Evolutionary conservation across 53 echinoderm and acorn worm genomes (phyloP).

Genomic region (Hippasteria phrygiana): DNA sequence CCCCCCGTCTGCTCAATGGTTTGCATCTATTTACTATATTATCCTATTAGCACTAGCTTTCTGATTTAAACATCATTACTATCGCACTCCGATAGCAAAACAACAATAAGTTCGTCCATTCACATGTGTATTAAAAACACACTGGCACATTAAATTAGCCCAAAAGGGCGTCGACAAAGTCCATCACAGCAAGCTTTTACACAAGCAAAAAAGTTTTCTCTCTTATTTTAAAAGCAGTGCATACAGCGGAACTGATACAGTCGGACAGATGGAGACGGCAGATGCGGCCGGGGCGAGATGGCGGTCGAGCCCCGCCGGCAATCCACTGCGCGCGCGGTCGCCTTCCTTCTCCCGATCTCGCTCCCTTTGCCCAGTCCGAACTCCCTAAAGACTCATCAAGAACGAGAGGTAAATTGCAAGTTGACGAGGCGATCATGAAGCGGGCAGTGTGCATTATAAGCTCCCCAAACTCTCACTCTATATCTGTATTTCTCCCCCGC

Average conservation of each 20-base stretch:
- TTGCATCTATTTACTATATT: conserved; percentile 19
- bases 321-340: conserved; percentile 38
- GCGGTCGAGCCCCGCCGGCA: conserved; percentile 44
- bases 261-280: conserved; percentile 59
- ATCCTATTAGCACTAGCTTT: background rate
- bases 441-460: conserved; percentile 49
- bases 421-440: conserved; percentile 59
- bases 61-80: too few relatives aligned
- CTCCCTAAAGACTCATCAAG: conserved; percentile 63
- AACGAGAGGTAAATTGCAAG: conserved; percentile 62
- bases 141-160: background rate
- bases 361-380: background rate
- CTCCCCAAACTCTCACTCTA: background rate
- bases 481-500: conserved; percentile 2
- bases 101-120: background rate
- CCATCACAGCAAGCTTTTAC: conserved; percentile 39
- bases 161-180: conserved; percentile 36
- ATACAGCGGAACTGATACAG: conserved; percentile 57
- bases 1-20: too few relatives aligned
- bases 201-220: background rate
- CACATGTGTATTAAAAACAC: background rate
- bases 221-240: conserved; percentile 32
- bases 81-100: conserved; percentile 48
- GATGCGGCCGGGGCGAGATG: conserved; percentile 47
- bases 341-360: conserved; percentile 27